phyloP scores from a whole-genome alignment of 2,888 invertebrate genomes.

The Oscheius onirici region DNA sequence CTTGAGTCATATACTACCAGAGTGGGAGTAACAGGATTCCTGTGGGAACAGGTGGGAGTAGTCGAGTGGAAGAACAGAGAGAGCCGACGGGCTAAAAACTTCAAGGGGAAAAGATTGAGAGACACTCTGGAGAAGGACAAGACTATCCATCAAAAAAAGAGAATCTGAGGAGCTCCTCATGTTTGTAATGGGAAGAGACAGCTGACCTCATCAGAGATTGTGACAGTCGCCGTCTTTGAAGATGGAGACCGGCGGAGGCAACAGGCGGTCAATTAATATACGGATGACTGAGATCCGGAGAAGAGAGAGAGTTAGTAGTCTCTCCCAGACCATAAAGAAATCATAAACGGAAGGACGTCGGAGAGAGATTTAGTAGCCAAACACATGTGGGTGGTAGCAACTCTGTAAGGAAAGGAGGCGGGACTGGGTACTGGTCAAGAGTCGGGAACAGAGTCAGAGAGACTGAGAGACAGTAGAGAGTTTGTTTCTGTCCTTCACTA shows the following conservation, averaged over 20 bases:
- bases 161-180: conserved; percentile 9
- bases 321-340: conserved; percentile 23
- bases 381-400: no score
- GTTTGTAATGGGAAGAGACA: conserved; percentile 20
- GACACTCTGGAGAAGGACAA: neutral
- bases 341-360: neutral
- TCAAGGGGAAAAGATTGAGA: neutral
- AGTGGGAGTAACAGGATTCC: neutral
- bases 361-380: neutral
- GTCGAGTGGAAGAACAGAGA: conserved; percentile 11
- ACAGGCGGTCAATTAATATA: conserved; percentile 20
- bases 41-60: neutral
- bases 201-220: conserved; percentile 26
- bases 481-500: no score
- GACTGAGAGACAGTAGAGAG: no score
- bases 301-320: conserved; percentile 3
- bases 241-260: neutral
- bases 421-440: no score
- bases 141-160: conserved; percentile 1
- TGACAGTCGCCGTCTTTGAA: conserved; percentile 26
- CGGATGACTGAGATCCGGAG: conserved; percentile 7
- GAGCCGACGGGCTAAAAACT: conserved; percentile 10
- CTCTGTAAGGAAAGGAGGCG: no score
- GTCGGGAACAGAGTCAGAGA: no score
- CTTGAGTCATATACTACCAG: no score